Evolutionary conservation across 2,888 invertebrate genomes (phyloP).

Genomic region (Drosophila mimetica): DNA sequence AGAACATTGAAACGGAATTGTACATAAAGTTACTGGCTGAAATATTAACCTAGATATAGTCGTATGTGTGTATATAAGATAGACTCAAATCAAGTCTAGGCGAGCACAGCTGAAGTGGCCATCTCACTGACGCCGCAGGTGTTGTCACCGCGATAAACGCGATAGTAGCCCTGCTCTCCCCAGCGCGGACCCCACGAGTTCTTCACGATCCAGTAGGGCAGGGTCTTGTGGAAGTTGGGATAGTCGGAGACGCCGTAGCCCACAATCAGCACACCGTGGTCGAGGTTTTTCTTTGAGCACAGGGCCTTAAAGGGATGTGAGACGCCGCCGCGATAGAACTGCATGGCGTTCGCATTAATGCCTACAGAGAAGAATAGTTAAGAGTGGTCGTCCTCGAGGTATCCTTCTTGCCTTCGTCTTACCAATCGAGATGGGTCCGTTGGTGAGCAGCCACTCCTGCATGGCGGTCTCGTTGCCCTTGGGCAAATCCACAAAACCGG

Average conservation of each 20-base stretch:
- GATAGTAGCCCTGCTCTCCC: constrained; percentile 98
- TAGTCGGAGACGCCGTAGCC: constrained; percentile 94
- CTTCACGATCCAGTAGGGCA: constrained; percentile 97
- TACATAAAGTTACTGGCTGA: constrained; percentile 41
- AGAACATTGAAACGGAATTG: constrained; percentile 38
- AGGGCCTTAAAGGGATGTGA: constrained; percentile 95
- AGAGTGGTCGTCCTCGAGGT: background rate
- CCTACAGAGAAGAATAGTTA: constrained; percentile 58
- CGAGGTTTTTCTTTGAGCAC: constrained; percentile 90
- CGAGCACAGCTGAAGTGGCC: constrained; percentile 93
- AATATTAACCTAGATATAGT: constrained; percentile 56
- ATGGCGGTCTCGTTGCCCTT: constrained; percentile 92
- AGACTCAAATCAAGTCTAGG: constrained; percentile 44
- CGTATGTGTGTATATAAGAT: constrained; percentile 40
- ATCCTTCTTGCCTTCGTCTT: background rate
- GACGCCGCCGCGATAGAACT: constrained; percentile 97
- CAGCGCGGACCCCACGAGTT: constrained; percentile 96
- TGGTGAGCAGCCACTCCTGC: constrained; percentile 94
- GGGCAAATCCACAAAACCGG: constrained; percentile 89
- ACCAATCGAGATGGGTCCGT: constrained; percentile 97
- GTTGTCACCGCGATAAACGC: constrained; percentile 96
- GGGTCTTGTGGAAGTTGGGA: constrained; percentile 90
- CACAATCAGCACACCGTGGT: constrained; percentile 98
- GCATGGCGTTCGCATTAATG: constrained; percentile 98
- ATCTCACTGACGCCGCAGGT: constrained; percentile 95